A percentile compares a stretch with the other conserved stretches of the same genome.
Evolutionary conservation across 2,888 invertebrate species (phyloP).

Genomic region (Heteropelma amictum): DNA sequence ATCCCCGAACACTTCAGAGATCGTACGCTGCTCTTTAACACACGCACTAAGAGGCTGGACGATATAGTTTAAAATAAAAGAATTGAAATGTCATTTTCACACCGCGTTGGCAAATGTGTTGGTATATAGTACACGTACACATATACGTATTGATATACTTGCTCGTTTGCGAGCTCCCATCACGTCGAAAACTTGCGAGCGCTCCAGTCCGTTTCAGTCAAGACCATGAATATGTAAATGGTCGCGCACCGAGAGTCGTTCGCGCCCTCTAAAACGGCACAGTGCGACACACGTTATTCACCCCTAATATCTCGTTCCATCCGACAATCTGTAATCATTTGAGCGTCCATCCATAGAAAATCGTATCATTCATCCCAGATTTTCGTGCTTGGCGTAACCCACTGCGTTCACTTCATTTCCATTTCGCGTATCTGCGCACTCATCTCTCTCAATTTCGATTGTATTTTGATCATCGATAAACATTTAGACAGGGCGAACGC

Average conservation of each 20-base stretch:
- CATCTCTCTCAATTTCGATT: too few relatives aligned
- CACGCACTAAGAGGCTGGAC: too few relatives aligned
- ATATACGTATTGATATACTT: background rate
- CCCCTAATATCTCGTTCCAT: constrained; percentile 45
- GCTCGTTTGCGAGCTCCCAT: background rate
- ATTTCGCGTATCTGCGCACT: too few relatives aligned
- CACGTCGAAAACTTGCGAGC: background rate
- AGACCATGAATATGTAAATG: constrained; percentile 47
- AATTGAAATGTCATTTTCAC: too few relatives aligned
- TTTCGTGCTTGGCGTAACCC: too few relatives aligned
- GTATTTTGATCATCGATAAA: too few relatives aligned
- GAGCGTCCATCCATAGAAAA: constrained; percentile 54
- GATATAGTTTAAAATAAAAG: too few relatives aligned
- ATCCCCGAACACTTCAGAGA: too few relatives aligned
- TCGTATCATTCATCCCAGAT: constrained; percentile 46
- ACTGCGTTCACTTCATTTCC: too few relatives aligned
- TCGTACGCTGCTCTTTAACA: too few relatives aligned
- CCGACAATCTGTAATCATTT: constrained; percentile 57
- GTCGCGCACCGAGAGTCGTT: constrained; percentile 32
- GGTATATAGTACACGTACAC: background rate
- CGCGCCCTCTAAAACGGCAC: background rate
- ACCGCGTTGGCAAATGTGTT: too few relatives aligned
- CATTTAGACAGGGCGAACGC: too few relatives aligned
- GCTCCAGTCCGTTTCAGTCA: background rate
- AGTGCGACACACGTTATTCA: constrained; percentile 54